phyloP scores from a whole-genome alignment of 2,113 vertebrate genomes.

The Hucho hucho region DNA sequence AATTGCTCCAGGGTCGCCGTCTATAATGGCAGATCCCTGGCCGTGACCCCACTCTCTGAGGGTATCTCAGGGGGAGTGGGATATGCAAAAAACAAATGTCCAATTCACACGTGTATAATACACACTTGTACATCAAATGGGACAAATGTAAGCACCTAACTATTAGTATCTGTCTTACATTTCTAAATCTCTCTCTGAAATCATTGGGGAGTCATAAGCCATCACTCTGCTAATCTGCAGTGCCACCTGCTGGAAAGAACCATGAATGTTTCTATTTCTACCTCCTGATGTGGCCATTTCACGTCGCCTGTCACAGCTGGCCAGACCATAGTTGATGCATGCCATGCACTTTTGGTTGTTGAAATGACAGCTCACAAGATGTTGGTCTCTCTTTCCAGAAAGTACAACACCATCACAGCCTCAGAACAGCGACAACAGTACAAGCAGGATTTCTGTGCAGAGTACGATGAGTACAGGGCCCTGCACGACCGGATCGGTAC shows the following conservation, averaged over 20 bases:
- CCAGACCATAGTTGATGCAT: too few species aligned
- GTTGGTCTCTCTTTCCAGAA: conserved; percentile 59
- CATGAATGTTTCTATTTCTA: neutral
- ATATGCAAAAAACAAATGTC: too few species aligned
- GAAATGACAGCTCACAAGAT: neutral
- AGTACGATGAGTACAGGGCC: conserved; percentile 76
- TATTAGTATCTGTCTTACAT: conserved; percentile 32
- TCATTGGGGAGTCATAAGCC: conserved; percentile 12
- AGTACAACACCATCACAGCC: conserved; percentile 69
- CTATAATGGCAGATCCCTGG: too few species aligned
- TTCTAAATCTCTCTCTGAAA: conserved; percentile 30
- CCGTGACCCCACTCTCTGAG: too few species aligned
- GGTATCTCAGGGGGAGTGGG: too few species aligned
- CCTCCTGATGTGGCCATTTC: neutral
- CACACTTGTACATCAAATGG: too few species aligned
- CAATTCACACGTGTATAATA: too few species aligned
- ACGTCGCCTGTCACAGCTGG: neutral
- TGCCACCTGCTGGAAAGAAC: conserved; percentile 57
- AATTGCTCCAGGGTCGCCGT: too few species aligned
- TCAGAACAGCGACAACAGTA: conserved; percentile 77
- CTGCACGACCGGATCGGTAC: conserved; percentile 76
- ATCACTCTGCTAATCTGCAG: conserved; percentile 18
- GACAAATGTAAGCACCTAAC: too few species aligned
- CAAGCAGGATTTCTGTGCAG: conserved; percentile 79
- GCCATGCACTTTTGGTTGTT: neutral